Evolutionary conservation across 35 echinoderm and acorn worm genomes (phyloP).

Genomic region (Amphiura filiformis): DNA sequence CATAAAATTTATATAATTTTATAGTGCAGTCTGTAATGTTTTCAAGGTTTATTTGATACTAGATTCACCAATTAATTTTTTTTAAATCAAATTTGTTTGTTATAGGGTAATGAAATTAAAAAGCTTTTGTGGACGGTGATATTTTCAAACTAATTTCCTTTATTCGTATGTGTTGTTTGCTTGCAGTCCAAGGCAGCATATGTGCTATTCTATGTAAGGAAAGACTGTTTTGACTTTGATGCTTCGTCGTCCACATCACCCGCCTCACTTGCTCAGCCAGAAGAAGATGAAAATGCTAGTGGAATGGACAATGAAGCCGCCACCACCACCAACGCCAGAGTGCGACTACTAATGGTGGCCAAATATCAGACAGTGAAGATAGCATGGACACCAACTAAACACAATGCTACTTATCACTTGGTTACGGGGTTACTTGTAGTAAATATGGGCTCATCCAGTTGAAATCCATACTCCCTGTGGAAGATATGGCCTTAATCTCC

Average conservation of each 20-base stretch:
- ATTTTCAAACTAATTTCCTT: too few species aligned
- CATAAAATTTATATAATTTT: too few species aligned
- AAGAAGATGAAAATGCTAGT: conserved; percentile 33
- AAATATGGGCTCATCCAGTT: too few species aligned
- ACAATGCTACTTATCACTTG: not conserved
- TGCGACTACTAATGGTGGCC: conserved; percentile 18
- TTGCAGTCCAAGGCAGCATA: conserved; percentile 91
- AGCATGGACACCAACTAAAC: conserved; percentile 90
- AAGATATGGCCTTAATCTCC: too few species aligned
- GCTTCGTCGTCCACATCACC: conserved; percentile 14
- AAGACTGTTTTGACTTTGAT: conserved; percentile 46
- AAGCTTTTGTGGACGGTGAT: not conserved
- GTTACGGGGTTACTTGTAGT: too few species aligned
- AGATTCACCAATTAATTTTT: not conserved
- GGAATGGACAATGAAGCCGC: conserved; percentile 34
- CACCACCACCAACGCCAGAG: conserved; percentile 20
- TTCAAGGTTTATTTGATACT: too few species aligned
- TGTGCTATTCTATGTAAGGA: conserved; percentile 90
- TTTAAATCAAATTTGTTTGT: not conserved
- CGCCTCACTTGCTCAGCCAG: conserved; percentile 8
- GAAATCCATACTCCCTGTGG: too few species aligned
- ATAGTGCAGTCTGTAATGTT: too few species aligned
- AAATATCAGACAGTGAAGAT: conserved; percentile 61
- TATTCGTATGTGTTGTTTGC: conserved; percentile 2
- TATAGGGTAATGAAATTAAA: too few species aligned